Percentiles rank a stretch among this genome's conserved stretches.
phyloP scores from a whole-genome alignment of 2,888 invertebrate genomes.

The Chrysolina haemoptera region DNA sequence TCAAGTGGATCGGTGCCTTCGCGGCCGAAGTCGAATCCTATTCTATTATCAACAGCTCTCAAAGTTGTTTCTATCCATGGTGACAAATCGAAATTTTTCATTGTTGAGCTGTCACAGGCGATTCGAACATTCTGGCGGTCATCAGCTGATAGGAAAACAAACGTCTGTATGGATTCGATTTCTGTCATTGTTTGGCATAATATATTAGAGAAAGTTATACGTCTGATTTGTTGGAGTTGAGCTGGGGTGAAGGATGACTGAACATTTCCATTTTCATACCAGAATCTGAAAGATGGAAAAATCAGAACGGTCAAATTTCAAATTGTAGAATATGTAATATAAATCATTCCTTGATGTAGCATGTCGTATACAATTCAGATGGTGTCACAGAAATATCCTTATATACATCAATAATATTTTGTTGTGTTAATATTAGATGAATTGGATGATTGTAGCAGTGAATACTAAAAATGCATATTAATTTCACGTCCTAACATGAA shows the following conservation, averaged over 20 bases:
- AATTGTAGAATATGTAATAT: not conserved
- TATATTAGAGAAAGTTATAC: constrained; percentile 81
- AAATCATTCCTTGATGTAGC: no score
- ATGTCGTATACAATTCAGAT: no score
- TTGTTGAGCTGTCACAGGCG: constrained; percentile 71
- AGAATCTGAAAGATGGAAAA: constrained; percentile 72
- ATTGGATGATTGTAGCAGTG: no score
- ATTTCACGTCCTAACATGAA: no score
- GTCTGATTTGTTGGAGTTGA: constrained; percentile 82
- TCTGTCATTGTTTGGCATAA: constrained; percentile 79
- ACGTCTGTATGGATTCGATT: constrained; percentile 80
- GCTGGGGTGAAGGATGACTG: constrained; percentile 83
- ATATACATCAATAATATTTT: no score
- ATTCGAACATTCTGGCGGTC: constrained; percentile 75
- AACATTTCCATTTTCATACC: constrained; percentile 86
- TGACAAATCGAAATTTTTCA: constrained; percentile 75
- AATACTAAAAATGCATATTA: no score
- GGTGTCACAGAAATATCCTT: no score
- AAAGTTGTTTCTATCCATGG: constrained; percentile 74
- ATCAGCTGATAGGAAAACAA: constrained; percentile 78
- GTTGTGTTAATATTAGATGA: no score
- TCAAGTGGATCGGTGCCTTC: constrained; percentile 32
- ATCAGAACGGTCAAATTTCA: not conserved
- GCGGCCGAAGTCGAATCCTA: constrained; percentile 34
- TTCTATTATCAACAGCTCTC: constrained; percentile 45